phyloP scores from a whole-genome alignment of 2,113 vertebrate genomes.

The Mellivora capensis region DNA sequence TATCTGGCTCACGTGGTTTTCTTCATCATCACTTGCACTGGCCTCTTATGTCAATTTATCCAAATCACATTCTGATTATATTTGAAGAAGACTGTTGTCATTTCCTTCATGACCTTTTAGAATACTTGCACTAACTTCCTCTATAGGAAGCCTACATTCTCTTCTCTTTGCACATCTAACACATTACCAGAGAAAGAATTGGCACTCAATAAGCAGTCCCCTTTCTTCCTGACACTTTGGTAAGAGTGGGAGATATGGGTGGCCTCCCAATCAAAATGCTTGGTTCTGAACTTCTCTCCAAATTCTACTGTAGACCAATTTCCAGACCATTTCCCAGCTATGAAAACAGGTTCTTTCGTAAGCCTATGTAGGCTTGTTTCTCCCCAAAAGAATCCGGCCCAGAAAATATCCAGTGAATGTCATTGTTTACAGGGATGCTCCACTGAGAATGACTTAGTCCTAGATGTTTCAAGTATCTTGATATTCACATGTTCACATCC shows the following conservation, averaged over 20 bases:
- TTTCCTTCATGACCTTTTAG: background rate
- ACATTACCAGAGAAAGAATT: background rate
- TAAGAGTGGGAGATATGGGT: background rate
- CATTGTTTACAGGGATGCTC: rapidly evolving
- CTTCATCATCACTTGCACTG: background rate
- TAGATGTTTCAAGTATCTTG: too few species aligned
- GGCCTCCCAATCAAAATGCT: background rate
- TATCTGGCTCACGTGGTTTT: background rate
- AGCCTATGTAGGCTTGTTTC: background rate
- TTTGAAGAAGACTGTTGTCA: background rate
- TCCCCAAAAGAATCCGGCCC: background rate
- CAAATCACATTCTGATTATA: background rate
- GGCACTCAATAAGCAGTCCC: too few species aligned
- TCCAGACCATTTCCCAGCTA: background rate
- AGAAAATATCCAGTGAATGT: background rate
- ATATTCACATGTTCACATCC: background rate
- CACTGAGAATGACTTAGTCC: background rate
- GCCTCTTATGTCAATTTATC: background rate
- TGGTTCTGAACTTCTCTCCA: background rate
- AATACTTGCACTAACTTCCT: background rate
- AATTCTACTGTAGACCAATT: background rate
- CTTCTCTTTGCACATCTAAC: too few species aligned
- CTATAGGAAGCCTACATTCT: background rate
- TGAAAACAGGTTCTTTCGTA: background rate
- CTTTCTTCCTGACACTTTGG: background rate